Conservation (phyloP, 2,888 invertebrate genomes). For the Belgica antarctica region DNA sequence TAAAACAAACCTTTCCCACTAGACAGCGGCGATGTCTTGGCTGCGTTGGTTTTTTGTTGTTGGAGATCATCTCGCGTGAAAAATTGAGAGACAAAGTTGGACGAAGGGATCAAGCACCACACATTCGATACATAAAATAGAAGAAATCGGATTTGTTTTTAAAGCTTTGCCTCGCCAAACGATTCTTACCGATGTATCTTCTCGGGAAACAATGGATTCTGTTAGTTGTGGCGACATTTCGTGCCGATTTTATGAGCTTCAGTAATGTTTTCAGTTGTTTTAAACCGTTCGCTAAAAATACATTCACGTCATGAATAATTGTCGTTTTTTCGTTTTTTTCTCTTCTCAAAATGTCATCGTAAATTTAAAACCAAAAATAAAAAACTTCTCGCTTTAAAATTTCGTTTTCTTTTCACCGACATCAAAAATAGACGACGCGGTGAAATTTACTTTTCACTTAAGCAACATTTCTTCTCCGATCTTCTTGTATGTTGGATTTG, state of each 20-base stretch:
- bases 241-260: not conserved
- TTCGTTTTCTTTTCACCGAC: constrained; percentile 2
- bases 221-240: not conserved
- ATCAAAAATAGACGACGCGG: constrained; percentile 36
- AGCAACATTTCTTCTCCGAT: constrained; percentile 10
- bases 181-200: not conserved
- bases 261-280: not conserved
- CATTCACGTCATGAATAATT: constrained; percentile 44
- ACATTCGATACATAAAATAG: no score
- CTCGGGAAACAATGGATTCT: not conserved
- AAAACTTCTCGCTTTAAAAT: constrained; percentile 41
- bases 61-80: no score
- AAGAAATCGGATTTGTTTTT: not conserved
- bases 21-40: no score
- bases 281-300: constrained; percentile 34
- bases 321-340: constrained; percentile 41
- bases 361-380: constrained; percentile 43
- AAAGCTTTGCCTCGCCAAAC: not conserved
- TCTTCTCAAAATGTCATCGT: constrained; percentile 43
- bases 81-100: no score
- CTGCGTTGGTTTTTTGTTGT: no score
- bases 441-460: constrained; percentile 22
- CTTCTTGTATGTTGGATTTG: not conserved
- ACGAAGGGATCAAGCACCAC: no score
- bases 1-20: no score